A percentile compares a stretch with the other conserved stretches of the same genome.
Evolutionary conservation across 2,888 invertebrate species (phyloP).

Genomic region (Polyommatus icarus): DNA sequence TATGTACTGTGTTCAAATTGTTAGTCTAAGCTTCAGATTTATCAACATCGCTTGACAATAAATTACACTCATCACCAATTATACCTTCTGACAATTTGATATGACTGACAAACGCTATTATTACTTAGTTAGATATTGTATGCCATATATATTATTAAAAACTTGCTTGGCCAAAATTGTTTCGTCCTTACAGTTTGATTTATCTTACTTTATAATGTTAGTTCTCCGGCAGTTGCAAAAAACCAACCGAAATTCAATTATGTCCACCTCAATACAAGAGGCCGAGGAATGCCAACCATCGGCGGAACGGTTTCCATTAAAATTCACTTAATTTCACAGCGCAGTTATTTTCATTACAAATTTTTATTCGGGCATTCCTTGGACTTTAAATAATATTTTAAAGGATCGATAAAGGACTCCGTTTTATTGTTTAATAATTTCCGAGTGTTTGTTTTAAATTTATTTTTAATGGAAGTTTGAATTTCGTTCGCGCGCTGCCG

Average conservation of each 20-base stretch:
- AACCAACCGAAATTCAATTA: conserved; percentile 18
- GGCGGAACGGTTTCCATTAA: conserved; percentile 16
- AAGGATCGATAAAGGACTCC: background rate
- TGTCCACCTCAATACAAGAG: background rate
- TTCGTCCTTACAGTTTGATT: no score
- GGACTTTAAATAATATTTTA: background rate
- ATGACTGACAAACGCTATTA: no score
- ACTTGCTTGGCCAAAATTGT: no score
- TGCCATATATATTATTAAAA: no score
- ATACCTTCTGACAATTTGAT: no score
- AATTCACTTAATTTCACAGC: conserved; percentile 24
- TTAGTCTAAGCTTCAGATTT: no score
- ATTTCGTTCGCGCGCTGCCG: background rate
- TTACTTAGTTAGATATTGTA: no score
- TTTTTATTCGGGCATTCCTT: background rate
- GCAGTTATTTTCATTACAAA: conserved; percentile 26
- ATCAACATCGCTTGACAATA: no score
- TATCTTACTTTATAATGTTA: no score
- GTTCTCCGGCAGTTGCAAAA: background rate
- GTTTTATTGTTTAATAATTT: background rate
- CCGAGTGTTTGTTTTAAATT: background rate
- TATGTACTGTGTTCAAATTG: no score
- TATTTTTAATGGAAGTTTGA: background rate
- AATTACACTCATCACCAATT: no score
- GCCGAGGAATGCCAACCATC: background rate